A percentile compares a stretch with the other conserved stretches of the same genome.
phyloP scores from a whole-genome alignment of 2,888 invertebrate species.

The Troides helena region DNA sequence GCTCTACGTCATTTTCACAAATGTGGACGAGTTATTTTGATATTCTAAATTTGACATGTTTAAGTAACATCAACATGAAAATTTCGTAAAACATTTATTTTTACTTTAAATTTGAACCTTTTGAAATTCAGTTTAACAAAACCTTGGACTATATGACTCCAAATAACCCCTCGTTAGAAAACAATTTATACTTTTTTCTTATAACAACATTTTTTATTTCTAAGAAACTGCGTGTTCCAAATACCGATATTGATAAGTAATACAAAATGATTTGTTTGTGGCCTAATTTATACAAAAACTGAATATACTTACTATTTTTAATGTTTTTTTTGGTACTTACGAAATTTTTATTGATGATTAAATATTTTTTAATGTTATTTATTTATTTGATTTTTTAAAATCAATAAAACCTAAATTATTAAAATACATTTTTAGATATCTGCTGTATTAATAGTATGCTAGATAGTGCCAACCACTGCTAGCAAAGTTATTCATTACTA shows the following conservation, averaged over 20 bases:
- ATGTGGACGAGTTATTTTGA: too few species aligned
- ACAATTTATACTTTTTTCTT: too few species aligned
- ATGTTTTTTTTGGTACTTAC: conserved; percentile 8
- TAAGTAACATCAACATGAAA: too few species aligned
- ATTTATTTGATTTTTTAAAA: conserved; percentile 2
- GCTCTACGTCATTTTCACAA: too few species aligned
- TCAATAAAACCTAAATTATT: conserved; percentile 8
- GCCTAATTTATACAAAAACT: not conserved
- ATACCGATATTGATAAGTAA: not conserved
- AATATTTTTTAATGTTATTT: not conserved
- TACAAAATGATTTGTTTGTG: not conserved
- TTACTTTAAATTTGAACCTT: too few species aligned
- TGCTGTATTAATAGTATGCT: conserved; percentile 19
- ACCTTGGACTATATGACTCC: too few species aligned
- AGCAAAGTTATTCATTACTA: conserved; percentile 25
- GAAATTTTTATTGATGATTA: not conserved
- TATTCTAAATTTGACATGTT: too few species aligned
- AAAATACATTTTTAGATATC: conserved; percentile 22
- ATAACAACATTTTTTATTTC: too few species aligned
- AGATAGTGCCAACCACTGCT: conserved; percentile 21
- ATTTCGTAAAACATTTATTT: too few species aligned
- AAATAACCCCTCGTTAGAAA: too few species aligned
- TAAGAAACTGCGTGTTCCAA: not conserved
- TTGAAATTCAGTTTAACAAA: too few species aligned
- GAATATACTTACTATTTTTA: not conserved